Conservation (phyloP, 2,797 vertebrate species). For the Aplochiton taeniatus region DNA sequence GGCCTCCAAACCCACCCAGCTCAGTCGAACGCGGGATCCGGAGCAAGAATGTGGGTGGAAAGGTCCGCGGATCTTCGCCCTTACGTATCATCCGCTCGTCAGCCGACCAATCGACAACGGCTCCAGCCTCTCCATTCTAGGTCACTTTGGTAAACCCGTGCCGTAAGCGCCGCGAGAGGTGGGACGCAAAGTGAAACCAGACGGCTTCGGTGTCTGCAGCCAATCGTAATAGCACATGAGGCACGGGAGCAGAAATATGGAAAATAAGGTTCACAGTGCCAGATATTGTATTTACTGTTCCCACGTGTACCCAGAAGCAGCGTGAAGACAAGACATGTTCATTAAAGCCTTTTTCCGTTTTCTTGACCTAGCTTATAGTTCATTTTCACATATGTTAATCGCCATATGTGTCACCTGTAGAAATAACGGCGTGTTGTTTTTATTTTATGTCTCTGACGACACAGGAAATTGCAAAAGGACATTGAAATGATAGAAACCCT, state of each 20-base stretch:
- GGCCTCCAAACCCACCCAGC: conserved; percentile 11
- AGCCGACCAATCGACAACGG: conserved; percentile 50
- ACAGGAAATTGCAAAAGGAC: conserved; percentile 37
- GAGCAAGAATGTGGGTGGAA: not conserved
- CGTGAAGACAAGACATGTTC: conserved; percentile 34
- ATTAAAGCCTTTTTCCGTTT: conserved; percentile 15
- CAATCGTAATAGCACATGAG: conserved; percentile 53
- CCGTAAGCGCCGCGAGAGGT: conserved; percentile 36
- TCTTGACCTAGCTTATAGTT: too few relatives aligned
- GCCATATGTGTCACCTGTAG: conserved; percentile 18
- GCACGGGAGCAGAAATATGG: conserved; percentile 47
- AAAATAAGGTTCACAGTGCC: conserved; percentile 52
- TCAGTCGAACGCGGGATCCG: too few relatives aligned
- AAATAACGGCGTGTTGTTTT: conserved; percentile 30
- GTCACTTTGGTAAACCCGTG: conserved; percentile 52
- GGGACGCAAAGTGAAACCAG: conserved; percentile 59
- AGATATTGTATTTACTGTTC: conserved; percentile 56
- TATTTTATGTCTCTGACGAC: conserved; percentile 34
- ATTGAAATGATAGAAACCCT: conserved; percentile 19
- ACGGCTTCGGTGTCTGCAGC: conserved; percentile 48
- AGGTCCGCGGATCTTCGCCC: conserved; percentile 18
- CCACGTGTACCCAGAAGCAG: conserved; percentile 35
- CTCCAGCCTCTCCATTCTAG: conserved; percentile 50
- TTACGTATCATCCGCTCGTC: conserved; percentile 22
- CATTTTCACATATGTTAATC: too few relatives aligned